Base-by-base conservation (phyloP, 2,797 vertebrate species). In the Numenius phaeopus region DNA sequence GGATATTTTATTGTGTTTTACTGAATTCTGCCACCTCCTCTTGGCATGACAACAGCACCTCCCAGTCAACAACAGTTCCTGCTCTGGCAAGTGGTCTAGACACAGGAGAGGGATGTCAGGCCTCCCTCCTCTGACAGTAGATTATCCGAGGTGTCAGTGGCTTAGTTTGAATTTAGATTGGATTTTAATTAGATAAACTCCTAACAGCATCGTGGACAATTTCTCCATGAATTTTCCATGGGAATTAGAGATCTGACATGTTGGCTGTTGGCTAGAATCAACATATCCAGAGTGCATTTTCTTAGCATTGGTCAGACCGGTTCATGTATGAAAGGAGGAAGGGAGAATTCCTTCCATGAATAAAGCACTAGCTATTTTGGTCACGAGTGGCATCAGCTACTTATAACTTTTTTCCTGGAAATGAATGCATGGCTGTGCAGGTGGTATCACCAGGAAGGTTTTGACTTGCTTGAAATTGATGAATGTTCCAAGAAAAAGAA, bases 331-430 rank as follows among this genome's bases (percentile, higher is more conserved):
- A 92, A 95, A 83, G 46, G 29, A 89, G 40, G 57, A 89, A 85
- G 42, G 47, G 40, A 88, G 90, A 96, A 91, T 89, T 83, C 73
- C 61, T 93, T 88, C 80, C 34, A 46, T 66, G 59, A 86, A 93
- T 82, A 88, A 95, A 90, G 50, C 54, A 73, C 54, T 70, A 58
- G 44, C 77, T 97, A 84, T 93, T 97, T 94, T 49, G 70, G 62
- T 88, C 88, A 94, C 1, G 5, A 87, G 77, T 94, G 87, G 83
- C 80, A 93, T 70, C 66, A 78, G 47, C 75, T 89, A 72, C 87
- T 91, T 86, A 46, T n/a, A 91, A 81, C 57, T 76, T 54, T 73
- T 27, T 84, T 87, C 64, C 70, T 86, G 79, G 81, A 89, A 89
- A 64, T 34, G 64, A 92, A 77, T 71, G 30, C 24, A 37, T 20